Evolutionary conservation across 1,140 invertebrate species (phyloP), one percentile per base, ranked within the genome.

Genomic region (Anthonomus grandis): DNA sequence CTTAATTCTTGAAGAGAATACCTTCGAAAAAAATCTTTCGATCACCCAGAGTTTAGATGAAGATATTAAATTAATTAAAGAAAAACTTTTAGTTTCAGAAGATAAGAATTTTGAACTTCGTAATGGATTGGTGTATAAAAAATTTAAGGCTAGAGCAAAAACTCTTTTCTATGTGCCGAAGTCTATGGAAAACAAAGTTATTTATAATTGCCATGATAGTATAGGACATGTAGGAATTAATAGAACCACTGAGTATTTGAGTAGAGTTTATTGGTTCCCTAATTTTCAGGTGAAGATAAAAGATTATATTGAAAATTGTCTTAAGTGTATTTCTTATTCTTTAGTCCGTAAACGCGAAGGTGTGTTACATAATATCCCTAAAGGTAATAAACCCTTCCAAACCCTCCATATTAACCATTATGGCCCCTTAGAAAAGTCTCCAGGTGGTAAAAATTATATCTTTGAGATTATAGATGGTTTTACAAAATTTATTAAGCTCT

Each of bases 341-440:
- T 12, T 25, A 12, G 17, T 6, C 6, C 12, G 18, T 21, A 34
- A n/a, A 59, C 50, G 23, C 25, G 17, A 38, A 50, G 42, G 24
- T 31, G 37, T 61, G 9, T 25, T 47, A 17, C 45, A 47, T 47
- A 10, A 4, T 24, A 24, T 27, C 8, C 22, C 50, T 10, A 65
- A 65, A 47, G 64, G 47, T 12, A 24, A 57, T 10, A 31, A 17
- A 39, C 62, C 62, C 21, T 64, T 64, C 41, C 2, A 47, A 12
- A 57, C 39, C 2, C n/a, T 62, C 13, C 62, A 64, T 24, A 55
- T 64, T 4, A 61, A 67, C 27, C 58, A 65, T 58, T 54, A 50
- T 18, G 65, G 58, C 2, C 63, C 59, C 17, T 46, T 65, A 21
- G 50, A 60, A 22, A 60, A 59, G 52, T 60, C 52, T 15, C 17